phyloP scores from a whole-genome alignment of 2,797 vertebrate genomes.

The Sarcophilus harrisii region DNA sequence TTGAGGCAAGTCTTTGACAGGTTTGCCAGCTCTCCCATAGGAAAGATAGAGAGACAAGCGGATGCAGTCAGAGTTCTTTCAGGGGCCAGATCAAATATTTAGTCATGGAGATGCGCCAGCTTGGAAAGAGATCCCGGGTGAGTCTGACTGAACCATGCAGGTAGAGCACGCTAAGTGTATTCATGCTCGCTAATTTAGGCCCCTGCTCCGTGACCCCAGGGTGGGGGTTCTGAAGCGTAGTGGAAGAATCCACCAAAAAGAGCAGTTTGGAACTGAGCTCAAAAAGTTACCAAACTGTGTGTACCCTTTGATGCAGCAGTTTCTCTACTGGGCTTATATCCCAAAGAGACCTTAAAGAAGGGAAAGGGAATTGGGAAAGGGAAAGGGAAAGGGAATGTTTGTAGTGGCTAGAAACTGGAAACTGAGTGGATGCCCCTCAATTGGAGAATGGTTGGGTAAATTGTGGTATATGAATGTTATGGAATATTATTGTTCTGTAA shows the following conservation, averaged over 20 bases:
- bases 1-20: not conserved
- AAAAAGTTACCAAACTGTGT: too few relatives aligned
- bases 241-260: not conserved
- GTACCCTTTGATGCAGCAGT: too few relatives aligned
- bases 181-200: not conserved
- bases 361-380: too few relatives aligned
- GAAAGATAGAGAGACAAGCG: not conserved
- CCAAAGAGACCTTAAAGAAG: too few relatives aligned
- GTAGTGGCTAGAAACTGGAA: too few relatives aligned
- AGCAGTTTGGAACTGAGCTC: too few relatives aligned
- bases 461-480: too few relatives aligned
- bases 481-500: too few relatives aligned
- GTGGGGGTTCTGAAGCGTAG: not conserved
- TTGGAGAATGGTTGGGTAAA: too few relatives aligned
- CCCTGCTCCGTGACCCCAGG: not conserved
- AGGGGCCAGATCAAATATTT: not conserved
- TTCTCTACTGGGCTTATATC: too few relatives aligned
- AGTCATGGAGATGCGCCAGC: not conserved
- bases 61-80: not conserved
- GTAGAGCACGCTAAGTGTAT: not conserved
- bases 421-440: too few relatives aligned
- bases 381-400: too few relatives aligned
- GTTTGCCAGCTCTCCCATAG: not conserved
- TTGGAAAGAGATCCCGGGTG: not conserved
- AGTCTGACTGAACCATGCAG: not conserved